Conservation (phyloP, 2,888 invertebrate species). For the Lampropteryx suffumata region DNA sequence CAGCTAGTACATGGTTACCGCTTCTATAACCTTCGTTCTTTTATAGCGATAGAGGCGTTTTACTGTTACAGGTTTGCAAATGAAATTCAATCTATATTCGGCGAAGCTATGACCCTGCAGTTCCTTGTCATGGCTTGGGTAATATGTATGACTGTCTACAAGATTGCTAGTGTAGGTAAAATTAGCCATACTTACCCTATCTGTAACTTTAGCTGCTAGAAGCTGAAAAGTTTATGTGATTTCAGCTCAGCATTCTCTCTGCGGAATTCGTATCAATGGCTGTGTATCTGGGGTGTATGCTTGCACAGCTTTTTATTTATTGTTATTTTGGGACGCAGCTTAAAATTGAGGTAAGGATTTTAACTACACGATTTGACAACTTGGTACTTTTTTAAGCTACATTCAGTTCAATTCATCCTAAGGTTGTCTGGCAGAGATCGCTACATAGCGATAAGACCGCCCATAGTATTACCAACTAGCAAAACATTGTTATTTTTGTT, state of each 20-base stretch:
- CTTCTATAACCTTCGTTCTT: no score
- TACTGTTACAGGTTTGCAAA: conserved; percentile 51
- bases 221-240: no score
- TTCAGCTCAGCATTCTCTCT: conserved; percentile 57
- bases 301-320: conserved; percentile 66
- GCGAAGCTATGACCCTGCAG: conserved; percentile 61
- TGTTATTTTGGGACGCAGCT: conserved; percentile 70
- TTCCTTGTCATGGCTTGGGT: conserved; percentile 66
- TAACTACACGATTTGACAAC: not conserved
- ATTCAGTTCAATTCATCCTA: no score
- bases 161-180: conserved; percentile 61
- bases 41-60: not conserved
- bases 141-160: conserved; percentile 72
- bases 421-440: no score
- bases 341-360: conserved; percentile 52
- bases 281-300: conserved; percentile 62
- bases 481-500: no score
- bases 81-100: conserved; percentile 64
- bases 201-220: no score
- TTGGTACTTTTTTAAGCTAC: no score
- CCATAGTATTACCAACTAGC: no score
- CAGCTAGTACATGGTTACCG: no score
- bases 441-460: no score
- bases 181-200: no score
- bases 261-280: conserved; percentile 62